phyloP scores from a whole-genome alignment of 1,140 invertebrate species.

The Caerostris darwini region DNA sequence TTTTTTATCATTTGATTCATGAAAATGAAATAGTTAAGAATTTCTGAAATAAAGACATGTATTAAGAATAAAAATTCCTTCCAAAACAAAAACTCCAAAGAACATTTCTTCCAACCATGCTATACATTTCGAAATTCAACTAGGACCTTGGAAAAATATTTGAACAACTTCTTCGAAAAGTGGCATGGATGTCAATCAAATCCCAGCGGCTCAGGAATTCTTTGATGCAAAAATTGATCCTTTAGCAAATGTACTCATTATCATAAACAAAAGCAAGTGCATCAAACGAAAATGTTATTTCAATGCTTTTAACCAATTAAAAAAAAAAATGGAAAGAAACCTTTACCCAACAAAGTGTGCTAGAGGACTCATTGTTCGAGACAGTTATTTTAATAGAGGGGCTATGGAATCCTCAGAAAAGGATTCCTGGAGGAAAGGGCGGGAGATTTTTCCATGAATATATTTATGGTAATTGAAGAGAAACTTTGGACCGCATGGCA shows the following conservation, averaged over 20 bases:
- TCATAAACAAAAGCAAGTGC: constrained; percentile 19
- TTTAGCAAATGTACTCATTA: background rate
- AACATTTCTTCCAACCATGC: no score
- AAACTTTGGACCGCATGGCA: background rate
- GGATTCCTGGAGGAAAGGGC: background rate
- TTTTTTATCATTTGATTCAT: no score
- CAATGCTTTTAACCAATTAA: constrained; percentile 14
- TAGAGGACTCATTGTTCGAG: background rate
- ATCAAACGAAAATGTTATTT: constrained; percentile 42
- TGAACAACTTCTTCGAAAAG: no score
- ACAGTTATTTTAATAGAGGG: constrained; percentile 41
- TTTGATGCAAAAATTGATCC: background rate
- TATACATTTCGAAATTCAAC: no score
- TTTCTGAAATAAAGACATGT: no score
- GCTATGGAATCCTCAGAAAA: constrained; percentile 9
- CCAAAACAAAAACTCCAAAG: no score
- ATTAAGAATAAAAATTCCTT: no score
- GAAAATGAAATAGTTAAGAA: no score
- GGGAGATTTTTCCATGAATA: constrained; percentile 67
- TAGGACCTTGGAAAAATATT: no score
- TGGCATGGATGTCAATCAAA: no score
- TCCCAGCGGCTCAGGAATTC: background rate
- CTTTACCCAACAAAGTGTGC: background rate
- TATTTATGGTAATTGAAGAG: constrained; percentile 74
- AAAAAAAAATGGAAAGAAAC: background rate